Evolutionary conservation across 2,113 vertebrate species (phyloP).

Genomic region (Nesogale talazaci): DNA sequence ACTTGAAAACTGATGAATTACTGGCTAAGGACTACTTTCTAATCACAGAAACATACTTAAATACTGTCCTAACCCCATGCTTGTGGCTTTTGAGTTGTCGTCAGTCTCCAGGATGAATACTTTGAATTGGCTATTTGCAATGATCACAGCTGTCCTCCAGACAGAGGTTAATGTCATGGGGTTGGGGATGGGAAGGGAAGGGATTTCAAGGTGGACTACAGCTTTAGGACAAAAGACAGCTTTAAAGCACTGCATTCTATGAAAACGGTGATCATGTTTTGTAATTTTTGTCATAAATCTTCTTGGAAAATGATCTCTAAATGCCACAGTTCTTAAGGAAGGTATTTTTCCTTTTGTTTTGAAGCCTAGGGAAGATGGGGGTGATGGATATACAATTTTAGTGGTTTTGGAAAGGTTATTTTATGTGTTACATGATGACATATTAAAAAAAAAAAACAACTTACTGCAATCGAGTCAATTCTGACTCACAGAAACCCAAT

Average conservation of each 20-base stretch:
- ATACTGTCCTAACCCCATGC: slow-evolving; percentile 35
- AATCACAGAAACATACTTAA: slow-evolving; percentile 41
- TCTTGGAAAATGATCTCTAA: slow-evolving; percentile 56
- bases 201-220: background rate
- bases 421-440: background rate
- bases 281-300: slow-evolving; percentile 25
- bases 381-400: slow-evolving; percentile 67
- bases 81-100: slow-evolving; percentile 71
- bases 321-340: slow-evolving; percentile 60
- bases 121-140: slow-evolving; percentile 10
- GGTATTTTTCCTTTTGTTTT: slow-evolving; percentile 18
- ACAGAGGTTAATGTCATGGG: slow-evolving; percentile 57
- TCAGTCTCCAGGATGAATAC: slow-evolving; percentile 60
- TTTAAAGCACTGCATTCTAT: slow-evolving; percentile 6
- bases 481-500: too few species aligned
- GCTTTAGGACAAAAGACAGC: slow-evolving; percentile 31
- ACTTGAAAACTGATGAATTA: slow-evolving; percentile 57
- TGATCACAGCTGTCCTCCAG: slow-evolving; percentile 63
- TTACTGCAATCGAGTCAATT: too few species aligned
- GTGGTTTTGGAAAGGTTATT: slow-evolving; percentile 55
- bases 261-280: slow-evolving; percentile 39
- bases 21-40: slow-evolving; percentile 16
- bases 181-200: background rate
- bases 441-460: too few species aligned
- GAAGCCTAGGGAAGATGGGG: slow-evolving; percentile 16